These are phyloP conservation scores for Allygus modestus DNA, from an alignment of 2,888 invertebrate genomes.

Conservation along the genomic window DNA sequence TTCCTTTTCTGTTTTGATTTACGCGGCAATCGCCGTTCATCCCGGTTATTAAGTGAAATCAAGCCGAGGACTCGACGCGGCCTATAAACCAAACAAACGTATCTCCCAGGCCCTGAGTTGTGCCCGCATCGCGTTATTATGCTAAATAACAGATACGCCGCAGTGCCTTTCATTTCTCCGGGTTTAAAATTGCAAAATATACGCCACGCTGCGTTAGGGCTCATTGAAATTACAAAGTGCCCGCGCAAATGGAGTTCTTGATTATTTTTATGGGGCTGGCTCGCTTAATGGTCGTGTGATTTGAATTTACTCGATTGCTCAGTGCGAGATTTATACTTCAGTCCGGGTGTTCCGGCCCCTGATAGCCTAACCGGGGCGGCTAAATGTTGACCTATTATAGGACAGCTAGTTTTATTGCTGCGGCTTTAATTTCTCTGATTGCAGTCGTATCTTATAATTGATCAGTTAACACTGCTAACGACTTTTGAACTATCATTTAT, in stretches of 20 bases:
- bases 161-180: not conserved
- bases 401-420: not conserved
- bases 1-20: constrained; percentile 28
- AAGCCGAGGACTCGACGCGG: not conserved
- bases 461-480: too few relatives aligned
- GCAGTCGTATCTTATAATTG: too few relatives aligned
- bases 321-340: not conserved
- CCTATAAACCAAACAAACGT: constrained; percentile 30
- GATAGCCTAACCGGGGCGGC: not conserved
- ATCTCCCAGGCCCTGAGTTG: not conserved
- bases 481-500: too few relatives aligned
- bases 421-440: not conserved
- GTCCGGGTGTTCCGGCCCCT: not conserved
- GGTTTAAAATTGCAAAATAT: constrained; percentile 46
- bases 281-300: constrained; percentile 31
- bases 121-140: constrained; percentile 24
- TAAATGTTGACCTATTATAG: not conserved
- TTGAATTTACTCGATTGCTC: constrained; percentile 36
- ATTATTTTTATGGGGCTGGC: constrained; percentile 41
- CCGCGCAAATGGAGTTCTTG: constrained; percentile 48
- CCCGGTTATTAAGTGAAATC: constrained; percentile 46
- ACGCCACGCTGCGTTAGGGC: constrained; percentile 20
- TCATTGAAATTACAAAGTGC: constrained; percentile 42
- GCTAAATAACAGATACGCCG: constrained; percentile 33
- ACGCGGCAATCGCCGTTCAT: not conserved